Evolutionary conservation across 1,140 invertebrate species (phyloP).

Genomic region (Archegozetes longisetosus): DNA sequence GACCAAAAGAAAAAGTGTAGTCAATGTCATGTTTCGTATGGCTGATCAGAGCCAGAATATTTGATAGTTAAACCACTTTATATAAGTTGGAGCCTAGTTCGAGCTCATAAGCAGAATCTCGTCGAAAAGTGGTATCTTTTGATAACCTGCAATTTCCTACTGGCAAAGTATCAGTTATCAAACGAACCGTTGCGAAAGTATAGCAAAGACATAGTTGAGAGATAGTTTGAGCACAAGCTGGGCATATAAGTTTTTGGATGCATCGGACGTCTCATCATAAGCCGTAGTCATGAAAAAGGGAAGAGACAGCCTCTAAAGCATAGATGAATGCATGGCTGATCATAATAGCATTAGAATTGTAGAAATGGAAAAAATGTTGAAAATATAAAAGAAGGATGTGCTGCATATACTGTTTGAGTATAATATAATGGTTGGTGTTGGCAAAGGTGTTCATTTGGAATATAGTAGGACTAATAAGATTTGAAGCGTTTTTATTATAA

Average conservation of each 20-base stretch:
- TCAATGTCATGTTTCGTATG: no score
- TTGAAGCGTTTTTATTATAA: neutral
- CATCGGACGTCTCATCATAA: no score
- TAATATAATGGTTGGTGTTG: neutral
- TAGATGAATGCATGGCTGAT: neutral
- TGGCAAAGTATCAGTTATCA: neutral
- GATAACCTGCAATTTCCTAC: neutral
- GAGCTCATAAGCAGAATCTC: no score
- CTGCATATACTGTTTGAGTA: neutral
- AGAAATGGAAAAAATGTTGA: neutral
- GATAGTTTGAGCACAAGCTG: no score
- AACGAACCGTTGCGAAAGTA: neutral
- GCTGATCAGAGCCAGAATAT: no score
- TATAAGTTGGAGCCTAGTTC: no score
- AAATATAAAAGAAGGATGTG: no score
- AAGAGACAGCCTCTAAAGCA: neutral
- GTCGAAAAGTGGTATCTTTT: neutral
- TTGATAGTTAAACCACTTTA: no score
- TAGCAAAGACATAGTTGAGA: no score
- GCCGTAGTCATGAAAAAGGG: neutral
- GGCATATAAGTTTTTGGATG: no score
- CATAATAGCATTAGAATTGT: neutral
- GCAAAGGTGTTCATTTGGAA: neutral
- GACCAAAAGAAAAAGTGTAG: no score
- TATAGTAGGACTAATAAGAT: neutral